Percentiles rank a stretch among this genome's conserved stretches.
Conservation (phyloP, 2,888 invertebrate species). For the Ophioninae sp. region DNA sequence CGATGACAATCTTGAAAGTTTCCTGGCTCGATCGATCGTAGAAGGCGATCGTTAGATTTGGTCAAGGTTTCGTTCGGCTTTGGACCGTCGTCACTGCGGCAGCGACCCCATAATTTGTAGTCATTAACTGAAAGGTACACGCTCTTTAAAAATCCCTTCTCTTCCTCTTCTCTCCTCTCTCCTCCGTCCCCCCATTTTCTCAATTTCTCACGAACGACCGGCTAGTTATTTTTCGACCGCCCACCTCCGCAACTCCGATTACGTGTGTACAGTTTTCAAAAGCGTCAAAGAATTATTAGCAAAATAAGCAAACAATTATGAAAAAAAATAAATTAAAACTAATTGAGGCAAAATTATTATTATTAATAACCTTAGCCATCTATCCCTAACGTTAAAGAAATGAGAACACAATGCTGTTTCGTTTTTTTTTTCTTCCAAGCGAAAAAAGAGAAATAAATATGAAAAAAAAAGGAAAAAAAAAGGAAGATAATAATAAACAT, state of each 20-base stretch:
- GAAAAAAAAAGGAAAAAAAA: background rate
- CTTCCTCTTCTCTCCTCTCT: background rate
- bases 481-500: background rate
- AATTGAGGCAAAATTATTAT: too few species aligned
- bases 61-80: conserved; percentile 65
- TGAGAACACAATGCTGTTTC: background rate
- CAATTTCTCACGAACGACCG: conserved; percentile 68
- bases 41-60: conserved; percentile 52
- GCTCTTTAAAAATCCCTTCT: conserved; percentile 60
- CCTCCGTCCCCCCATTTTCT: conserved; percentile 61
- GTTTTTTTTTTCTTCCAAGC: background rate
- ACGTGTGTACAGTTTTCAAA: conserved; percentile 64
- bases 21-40: conserved; percentile 11
- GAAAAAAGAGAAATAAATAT: background rate
- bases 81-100: conserved; percentile 62
- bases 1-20: background rate
- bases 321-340: too few species aligned
- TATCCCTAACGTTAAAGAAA: background rate
- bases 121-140: conserved; percentile 73
- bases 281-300: conserved; percentile 48
- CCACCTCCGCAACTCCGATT: conserved; percentile 46
- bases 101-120: conserved; percentile 73
- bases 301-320: too few species aligned
- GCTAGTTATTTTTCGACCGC: conserved; percentile 63
- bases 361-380: background rate